These are phyloP conservation scores for Crenichthys baileyi DNA, from an alignment of 2,797 vertebrate species.

Conservation along the genomic window DNA sequence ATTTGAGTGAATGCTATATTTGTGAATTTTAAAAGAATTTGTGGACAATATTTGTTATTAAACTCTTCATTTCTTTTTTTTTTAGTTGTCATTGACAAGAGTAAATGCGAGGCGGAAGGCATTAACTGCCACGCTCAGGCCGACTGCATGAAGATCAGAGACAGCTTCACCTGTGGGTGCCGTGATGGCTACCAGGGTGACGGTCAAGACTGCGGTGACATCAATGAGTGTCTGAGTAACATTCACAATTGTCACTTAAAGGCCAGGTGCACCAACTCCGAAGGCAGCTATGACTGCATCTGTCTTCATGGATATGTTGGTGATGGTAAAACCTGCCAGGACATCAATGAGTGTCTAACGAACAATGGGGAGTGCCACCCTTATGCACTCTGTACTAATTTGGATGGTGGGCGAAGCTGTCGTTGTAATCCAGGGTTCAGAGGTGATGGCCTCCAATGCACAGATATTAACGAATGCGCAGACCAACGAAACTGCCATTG, in stretches of 20 bases:
- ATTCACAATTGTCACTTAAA: slow-evolving; percentile 75
- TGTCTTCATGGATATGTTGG: slow-evolving; percentile 81
- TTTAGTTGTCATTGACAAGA: slow-evolving; percentile 61
- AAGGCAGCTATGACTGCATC: slow-evolving; percentile 80
- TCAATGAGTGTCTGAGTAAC: slow-evolving; percentile 79
- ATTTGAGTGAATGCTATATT: background rate
- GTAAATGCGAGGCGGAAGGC: slow-evolving; percentile 71
- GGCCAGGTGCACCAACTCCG: slow-evolving; percentile 78
- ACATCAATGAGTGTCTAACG: slow-evolving; percentile 81
- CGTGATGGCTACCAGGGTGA: slow-evolving; percentile 77
- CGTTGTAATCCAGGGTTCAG: slow-evolving; percentile 78
- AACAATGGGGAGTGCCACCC: slow-evolving; percentile 81
- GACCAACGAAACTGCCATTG: slow-evolving; percentile 79
- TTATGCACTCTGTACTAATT: slow-evolving; percentile 79
- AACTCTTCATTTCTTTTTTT: slow-evolving; percentile 5
- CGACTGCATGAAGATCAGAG: slow-evolving; percentile 73
- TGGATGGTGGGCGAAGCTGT: slow-evolving; percentile 76
- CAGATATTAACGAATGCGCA: slow-evolving; percentile 80
- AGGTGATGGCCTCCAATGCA: slow-evolving; percentile 80
- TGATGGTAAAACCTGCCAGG: slow-evolving; percentile 78
- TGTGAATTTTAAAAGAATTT: background rate
- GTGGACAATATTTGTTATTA: background rate
- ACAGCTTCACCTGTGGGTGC: slow-evolving; percentile 76
- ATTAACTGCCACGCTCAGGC: slow-evolving; percentile 73
- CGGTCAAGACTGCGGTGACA: slow-evolving; percentile 77